A percentile compares a stretch with the other conserved stretches of the same genome.
phyloP scores from a whole-genome alignment of 1,140 invertebrate genomes.

The Hydropsyche tenuis region DNA sequence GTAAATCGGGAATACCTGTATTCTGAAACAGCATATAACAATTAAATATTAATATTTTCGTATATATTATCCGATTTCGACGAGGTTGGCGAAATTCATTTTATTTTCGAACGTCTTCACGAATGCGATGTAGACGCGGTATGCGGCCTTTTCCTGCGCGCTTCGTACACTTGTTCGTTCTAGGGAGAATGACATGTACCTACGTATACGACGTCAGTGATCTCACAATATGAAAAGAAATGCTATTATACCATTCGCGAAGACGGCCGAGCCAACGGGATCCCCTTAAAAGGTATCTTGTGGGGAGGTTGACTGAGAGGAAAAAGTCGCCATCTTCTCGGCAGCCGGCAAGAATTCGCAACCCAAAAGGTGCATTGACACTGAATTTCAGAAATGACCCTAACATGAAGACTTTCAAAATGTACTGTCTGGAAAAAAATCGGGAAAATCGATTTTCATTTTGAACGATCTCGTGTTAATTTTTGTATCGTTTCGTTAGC shows the following conservation, averaged over 20 bases:
- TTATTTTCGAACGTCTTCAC: too few species aligned
- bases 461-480: too few species aligned
- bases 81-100: too few species aligned
- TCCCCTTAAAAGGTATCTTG: constrained; percentile 23
- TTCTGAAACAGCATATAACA: too few species aligned
- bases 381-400: neutral
- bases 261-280: constrained; percentile 11
- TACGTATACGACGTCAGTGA: constrained; percentile 14
- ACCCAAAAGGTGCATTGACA: constrained; percentile 22
- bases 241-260: constrained; percentile 24
- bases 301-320: neutral
- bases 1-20: too few species aligned
- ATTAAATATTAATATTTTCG: too few species aligned
- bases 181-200: neutral
- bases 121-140: neutral
- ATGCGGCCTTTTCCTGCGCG: neutral
- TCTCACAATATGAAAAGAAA: constrained; percentile 13
- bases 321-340: constrained; percentile 20
- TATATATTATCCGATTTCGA: too few species aligned
- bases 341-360: constrained; percentile 5
- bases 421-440: neutral
- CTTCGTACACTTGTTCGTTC: constrained; percentile 8
- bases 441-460: neutral
- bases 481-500: too few species aligned
- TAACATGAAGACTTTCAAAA: neutral